Evolutionary conservation across 2,888 invertebrate genomes (phyloP).

Genomic region (Ochropleura plecta): DNA sequence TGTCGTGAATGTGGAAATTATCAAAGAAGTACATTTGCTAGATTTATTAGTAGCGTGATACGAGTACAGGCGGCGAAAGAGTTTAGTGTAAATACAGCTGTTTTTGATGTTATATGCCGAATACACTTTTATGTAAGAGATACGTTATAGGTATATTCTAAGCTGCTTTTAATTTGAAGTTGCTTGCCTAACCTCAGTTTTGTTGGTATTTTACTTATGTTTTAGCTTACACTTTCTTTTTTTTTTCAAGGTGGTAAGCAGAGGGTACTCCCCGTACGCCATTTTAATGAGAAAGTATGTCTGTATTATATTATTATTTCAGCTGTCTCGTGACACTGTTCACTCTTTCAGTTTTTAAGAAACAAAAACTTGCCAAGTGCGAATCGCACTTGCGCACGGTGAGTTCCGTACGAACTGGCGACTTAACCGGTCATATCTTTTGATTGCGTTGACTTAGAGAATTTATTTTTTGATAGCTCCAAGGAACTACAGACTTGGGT

Average conservation of each 20-base stretch:
- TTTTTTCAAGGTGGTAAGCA: neutral
- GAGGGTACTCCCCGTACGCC: neutral
- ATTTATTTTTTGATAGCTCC: no score
- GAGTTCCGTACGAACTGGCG: no score
- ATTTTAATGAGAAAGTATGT: neutral
- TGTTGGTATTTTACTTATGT: neutral
- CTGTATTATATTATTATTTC: neutral
- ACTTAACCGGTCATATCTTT: no score
- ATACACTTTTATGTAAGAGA: neutral
- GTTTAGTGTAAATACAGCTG: neutral
- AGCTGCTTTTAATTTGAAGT: neutral
- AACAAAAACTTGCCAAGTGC: neutral
- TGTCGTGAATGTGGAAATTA: constrained; percentile 79
- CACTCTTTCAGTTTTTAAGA: neutral
- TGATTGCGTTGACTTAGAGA: no score
- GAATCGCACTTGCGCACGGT: no score
- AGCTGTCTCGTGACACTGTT: neutral
- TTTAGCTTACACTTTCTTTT: neutral
- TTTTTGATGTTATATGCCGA: neutral
- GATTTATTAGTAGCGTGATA: neutral
- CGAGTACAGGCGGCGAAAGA: neutral
- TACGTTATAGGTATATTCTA: neutral
- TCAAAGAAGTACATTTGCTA: constrained; percentile 67
- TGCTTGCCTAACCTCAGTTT: neutral
- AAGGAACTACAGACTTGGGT: no score